Evolutionary conservation across 2,888 invertebrate species (phyloP), one percentile per base, ranked within the genome.

Genomic region (Aphidoletes aphidimyza): DNA sequence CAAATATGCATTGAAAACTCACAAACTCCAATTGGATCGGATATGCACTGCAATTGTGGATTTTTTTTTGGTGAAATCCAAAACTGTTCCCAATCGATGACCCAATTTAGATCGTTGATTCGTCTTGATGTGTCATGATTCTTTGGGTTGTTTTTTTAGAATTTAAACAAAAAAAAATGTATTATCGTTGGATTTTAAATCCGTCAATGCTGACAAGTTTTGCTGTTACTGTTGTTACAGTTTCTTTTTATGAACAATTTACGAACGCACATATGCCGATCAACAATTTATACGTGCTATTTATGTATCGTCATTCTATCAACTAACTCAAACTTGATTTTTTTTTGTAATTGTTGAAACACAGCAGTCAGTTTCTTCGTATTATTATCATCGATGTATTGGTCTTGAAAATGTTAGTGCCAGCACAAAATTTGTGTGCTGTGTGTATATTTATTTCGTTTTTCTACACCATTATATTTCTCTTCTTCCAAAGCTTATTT

Each of bases 281-380:
- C 54, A 26, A 26, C 9, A 69, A 69, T 2, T 14, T 34, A 3
- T 37, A 81, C 81, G 81, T 81, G 81, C 26, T 81, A 81, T 81
- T 81, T 8, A 37, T 37, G 81, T 37, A 81, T 81, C 81, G 22
- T 37, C 81, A 81, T 81, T 81, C 81, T 81, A 81, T 81, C 37
- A 81, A 81, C 81, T 81, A 37, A 81, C 78, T 81, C n/a, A 81
- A 81, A 81, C 81, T 81, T 81, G 81, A 81, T 81, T 81, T 37
- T n/a, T n/a, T n/a, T 8, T 5, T 37, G 37, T 81, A 81, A 36
- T 81, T 81, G 81, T 36, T 37, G 11, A 81, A n/a, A n/a, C n/a
- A 81, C 81, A 22, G 81, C n/a, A 81, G 81, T 81, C 81, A 81
- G 17, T 81, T 81, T 81, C 36, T 78, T 78, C 36, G 36, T 34